Base-by-base conservation (phyloP, 1,140 invertebrate genomes). In the Drosophila burlai region DNA sequence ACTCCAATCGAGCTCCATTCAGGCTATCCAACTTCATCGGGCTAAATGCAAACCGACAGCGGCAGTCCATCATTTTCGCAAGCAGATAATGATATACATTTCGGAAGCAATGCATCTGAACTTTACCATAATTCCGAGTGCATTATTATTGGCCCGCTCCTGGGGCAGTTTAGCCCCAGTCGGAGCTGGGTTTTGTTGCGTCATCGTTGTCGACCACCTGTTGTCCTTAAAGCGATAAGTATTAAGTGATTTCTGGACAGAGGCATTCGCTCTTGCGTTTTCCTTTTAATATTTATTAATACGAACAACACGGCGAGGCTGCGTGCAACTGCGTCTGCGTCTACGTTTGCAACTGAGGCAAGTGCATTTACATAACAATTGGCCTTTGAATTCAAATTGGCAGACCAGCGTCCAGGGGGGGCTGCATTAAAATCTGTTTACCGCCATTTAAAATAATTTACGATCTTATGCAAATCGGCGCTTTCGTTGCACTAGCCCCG, bases 201-300 rank as follows among this genome's bases (percentile, higher is more conserved):
- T 73, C 79, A 66, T 68, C 49, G 24, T 46, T 31, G 36, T 11
- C 49, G 85, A 85, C 81, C 85, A 89, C 85, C 85, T 89, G 85
- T 89, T 85, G 85, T 89, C 85, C 85, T 90, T 89, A 67, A 87
- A 87, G 83, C 84, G 80, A 77, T 83, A 87, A 89, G 73, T 78
- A 77, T 78, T 78, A 84, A 84, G 72, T 87, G 80, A 83, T 67
- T 80, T 80, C 68, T 67, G 54, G 58, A 57, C 83, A 18, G 49
- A 58, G 61, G 21, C 31, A 61, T 58, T 16, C 31, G 50, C 52
- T 58, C 58, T 47, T 40, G 21, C 38, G 21, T 63, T 64, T 64
- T 80, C 50, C 43, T 50, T 38, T 36, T 38, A 68, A 68, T 81
- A 77, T 84, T 84, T 77, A 85, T 84, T 80, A 67, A 77, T 74